Conservation (phyloP, 2,113 vertebrate genomes). For the Diphyllodes magnificus region DNA sequence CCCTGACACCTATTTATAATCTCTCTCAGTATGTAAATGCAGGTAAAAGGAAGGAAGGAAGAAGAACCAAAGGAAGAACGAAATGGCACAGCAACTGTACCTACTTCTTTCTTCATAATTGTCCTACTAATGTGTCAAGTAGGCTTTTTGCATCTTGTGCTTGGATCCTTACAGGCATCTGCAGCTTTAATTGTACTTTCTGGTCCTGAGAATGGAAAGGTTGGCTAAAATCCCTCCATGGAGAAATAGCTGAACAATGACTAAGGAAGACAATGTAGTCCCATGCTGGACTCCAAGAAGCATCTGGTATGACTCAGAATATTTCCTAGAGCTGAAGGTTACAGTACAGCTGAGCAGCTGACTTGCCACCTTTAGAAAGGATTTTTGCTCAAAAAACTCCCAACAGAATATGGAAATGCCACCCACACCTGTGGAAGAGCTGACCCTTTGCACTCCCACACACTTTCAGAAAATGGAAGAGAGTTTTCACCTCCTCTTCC, state of each 20-base stretch:
- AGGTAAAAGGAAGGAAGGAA: background rate
- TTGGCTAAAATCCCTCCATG: background rate
- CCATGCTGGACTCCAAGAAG: background rate
- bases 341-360: background rate
- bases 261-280: conserved; percentile 43
- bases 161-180: background rate
- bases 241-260: conserved; percentile 33
- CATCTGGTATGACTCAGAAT: conserved; percentile 42
- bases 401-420: background rate
- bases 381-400: background rate
- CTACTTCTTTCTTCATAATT: background rate
- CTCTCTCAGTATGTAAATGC: background rate
- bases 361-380: background rate
- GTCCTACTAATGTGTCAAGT: background rate
- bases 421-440: background rate
- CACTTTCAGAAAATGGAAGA: background rate
- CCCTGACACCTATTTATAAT: background rate
- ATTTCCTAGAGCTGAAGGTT: conserved; percentile 36
- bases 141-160: background rate
- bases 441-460: background rate
- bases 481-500: background rate
- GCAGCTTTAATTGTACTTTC: background rate
- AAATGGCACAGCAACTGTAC: background rate
- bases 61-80: background rate
- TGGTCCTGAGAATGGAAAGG: conserved; percentile 8